Evolutionary conservation across 2,888 invertebrate species (phyloP).

Genomic region (Amphimallon solstitiale): DNA sequence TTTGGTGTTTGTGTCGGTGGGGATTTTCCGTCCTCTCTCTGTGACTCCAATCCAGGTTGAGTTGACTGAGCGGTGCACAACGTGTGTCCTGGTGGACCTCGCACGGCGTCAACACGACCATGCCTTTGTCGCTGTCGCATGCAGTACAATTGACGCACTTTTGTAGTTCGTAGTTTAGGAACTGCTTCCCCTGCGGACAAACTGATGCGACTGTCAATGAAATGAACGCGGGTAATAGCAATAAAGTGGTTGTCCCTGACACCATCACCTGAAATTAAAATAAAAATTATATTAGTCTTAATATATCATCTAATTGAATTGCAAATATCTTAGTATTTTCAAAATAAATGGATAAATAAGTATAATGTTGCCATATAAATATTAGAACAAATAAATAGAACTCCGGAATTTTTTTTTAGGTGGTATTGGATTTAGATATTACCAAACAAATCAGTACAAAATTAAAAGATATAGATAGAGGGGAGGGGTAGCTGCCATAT

Average conservation of each 20-base stretch:
- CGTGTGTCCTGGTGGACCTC: slow-evolving; percentile 79
- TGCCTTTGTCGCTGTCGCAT: slow-evolving; percentile 67
- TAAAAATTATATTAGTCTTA: too few species aligned
- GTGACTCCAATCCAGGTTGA: slow-evolving; percentile 54
- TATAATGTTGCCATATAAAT: too few species aligned
- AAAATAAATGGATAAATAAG: too few species aligned
- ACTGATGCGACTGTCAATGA: slow-evolving; percentile 52
- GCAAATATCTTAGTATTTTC: too few species aligned
- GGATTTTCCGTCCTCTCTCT: slow-evolving; percentile 40
- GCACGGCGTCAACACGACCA: slow-evolving; percentile 77
- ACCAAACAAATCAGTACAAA: too few species aligned
- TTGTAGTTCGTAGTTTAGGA: slow-evolving; percentile 75
- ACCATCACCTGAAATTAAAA: slow-evolving; percentile 60
- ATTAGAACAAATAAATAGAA: too few species aligned
- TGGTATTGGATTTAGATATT: too few species aligned
- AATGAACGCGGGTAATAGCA: slow-evolving; percentile 41
- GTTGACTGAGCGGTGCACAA: slow-evolving; percentile 75
- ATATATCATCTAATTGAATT: too few species aligned
- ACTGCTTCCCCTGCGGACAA: slow-evolving; percentile 68
- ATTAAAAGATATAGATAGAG: too few species aligned
- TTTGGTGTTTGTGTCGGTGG: slow-evolving; percentile 51
- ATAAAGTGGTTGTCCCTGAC: slow-evolving; percentile 48
- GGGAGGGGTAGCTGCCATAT: too few species aligned
- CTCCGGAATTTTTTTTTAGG: too few species aligned
- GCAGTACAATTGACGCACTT: slow-evolving; percentile 76